Evolutionary conservation across 2,888 invertebrate species (phyloP).

Genomic region (Esperia sulphurella): DNA sequence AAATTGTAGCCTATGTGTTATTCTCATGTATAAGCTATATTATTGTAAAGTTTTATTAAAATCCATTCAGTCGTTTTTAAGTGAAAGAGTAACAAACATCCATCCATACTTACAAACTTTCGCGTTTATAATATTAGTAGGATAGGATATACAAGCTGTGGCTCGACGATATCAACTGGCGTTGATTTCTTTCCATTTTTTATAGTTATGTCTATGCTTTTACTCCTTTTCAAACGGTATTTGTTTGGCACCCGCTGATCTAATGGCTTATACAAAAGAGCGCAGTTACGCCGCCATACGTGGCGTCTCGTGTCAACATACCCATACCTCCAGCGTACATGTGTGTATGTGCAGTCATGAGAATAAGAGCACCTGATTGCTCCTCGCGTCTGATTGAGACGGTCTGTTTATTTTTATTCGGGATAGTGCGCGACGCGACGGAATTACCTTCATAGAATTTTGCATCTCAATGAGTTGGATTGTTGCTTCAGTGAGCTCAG

Average conservation of each 20-base stretch:
- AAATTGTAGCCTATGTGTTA: no score
- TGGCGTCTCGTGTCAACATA: slow-evolving; percentile 8
- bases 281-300: slow-evolving; percentile 35
- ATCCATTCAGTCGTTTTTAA: no score
- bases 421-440: slow-evolving; percentile 31
- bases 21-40: no score
- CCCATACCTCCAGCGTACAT: slow-evolving; percentile 9
- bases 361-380: slow-evolving; percentile 74
- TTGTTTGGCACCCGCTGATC: slow-evolving; percentile 21
- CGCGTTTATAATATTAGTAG: no score
- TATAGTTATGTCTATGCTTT: no score
- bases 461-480: slow-evolving; percentile 6
- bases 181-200: no score
- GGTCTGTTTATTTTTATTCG: slow-evolving; percentile 56
- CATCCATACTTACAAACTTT: no score
- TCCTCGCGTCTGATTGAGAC: slow-evolving; percentile 53
- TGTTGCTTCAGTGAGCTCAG: neutral
- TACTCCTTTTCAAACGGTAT: no score
- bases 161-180: no score
- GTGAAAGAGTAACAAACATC: no score
- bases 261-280: slow-evolving; percentile 36
- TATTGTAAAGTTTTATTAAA: no score
- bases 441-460: slow-evolving; percentile 35
- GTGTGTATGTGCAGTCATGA: slow-evolving; percentile 25
- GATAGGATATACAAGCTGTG: no score